Base-by-base conservation (phyloP, 2,888 invertebrate species). In the Bugula neritina region DNA sequence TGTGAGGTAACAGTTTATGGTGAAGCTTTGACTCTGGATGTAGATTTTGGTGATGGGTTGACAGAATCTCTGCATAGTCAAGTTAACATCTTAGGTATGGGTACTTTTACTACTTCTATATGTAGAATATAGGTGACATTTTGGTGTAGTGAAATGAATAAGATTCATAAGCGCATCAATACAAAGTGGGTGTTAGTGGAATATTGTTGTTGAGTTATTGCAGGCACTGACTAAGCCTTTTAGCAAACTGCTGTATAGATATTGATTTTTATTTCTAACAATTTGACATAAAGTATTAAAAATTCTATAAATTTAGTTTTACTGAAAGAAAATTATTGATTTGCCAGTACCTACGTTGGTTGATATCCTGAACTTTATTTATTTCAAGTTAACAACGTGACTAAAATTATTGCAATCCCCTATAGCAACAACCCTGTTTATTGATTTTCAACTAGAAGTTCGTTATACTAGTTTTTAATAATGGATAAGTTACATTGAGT, bases 1-100 rank as follows among this genome's bases (percentile, higher is more conserved):
- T 63, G 63, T 63, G 63, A 63, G 5, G 27, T 63, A 13, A 27
- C 27, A 3, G 63, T 63, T 2, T 63, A 63, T 63, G 63, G 63
- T 29, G 25, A 63, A 34, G 27, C 21, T n/a, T 25, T 31, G 5
- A 31, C 5, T n/a, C 63, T 63, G 3, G 5, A 25, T 13, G 34
- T 63, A 2, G 63, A 63, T n/a, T 63, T 63, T 63, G 63, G 63
- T 13, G 63, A 63, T 63, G 29, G 17, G 1, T 10, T 13, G 13
- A 34, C 27, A 13, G 27, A 27, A 10, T 57, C 57, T 17, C 13
- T 57, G 23, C 57, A 25, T 25, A 25, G 25, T n/a, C 17, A 57
- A 5, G 23, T 57, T 57, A 25, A 25, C 10, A n/a, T 57, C 17
- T 5, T 25, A n/a, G 57, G 57, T 57, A 57, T 23, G 57, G 5